Evolutionary conservation across 2,888 invertebrate species (phyloP).

Genomic region (Lapara coniferarum): DNA sequence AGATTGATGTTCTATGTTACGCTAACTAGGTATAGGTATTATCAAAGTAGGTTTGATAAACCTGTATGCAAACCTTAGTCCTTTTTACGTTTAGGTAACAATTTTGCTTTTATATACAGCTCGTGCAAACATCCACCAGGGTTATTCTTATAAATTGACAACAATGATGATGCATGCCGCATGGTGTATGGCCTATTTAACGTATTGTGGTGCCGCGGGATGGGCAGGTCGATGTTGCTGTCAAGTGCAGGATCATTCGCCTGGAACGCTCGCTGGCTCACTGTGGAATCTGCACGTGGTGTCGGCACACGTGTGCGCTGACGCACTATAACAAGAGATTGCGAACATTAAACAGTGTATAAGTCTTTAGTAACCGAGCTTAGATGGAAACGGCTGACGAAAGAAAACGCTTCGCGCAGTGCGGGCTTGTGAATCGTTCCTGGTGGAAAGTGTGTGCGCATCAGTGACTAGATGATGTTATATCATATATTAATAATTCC

Average conservation of each 20-base stretch:
- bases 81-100: no score
- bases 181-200: constrained; percentile 59
- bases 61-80: no score
- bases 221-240: constrained; percentile 69
- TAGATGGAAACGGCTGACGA: constrained; percentile 31
- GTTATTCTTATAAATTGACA: constrained; percentile 3
- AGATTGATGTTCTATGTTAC: not conserved
- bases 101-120: not conserved
- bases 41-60: not conserved
- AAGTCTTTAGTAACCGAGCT: constrained; percentile 41
- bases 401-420: constrained; percentile 24
- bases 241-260: constrained; percentile 78
- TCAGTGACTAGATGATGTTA: constrained; percentile 1
- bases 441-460: constrained; percentile 28
- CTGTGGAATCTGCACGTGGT: constrained; percentile 72
- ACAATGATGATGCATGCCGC: constrained; percentile 10
- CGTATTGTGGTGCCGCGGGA: constrained; percentile 66
- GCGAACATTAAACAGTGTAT: constrained; percentile 46
- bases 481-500: constrained; percentile 12
- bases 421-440: constrained; percentile 12
- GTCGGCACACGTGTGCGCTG: constrained; percentile 65
- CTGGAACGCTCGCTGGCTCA: constrained; percentile 73
- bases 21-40: not conserved
- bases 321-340: constrained; percentile 55
- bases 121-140: not conserved